phyloP scores from a whole-genome alignment of 2,797 vertebrate species.

The Odontamblyopus rebecca region DNA sequence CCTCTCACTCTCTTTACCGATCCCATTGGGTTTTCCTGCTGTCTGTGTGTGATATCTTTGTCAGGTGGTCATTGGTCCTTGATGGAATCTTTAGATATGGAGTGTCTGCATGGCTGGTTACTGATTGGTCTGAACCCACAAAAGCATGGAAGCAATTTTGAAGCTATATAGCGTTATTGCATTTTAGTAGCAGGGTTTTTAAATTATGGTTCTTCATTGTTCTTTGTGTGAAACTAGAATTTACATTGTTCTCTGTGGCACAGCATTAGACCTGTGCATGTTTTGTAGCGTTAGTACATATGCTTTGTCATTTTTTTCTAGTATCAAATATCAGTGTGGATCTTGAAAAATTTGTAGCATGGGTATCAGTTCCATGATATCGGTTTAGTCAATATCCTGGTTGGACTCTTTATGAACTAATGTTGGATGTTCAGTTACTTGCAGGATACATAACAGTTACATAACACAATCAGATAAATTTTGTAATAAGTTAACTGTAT shows the following conservation, averaged over 20 bases:
- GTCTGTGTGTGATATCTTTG: constrained; percentile 18
- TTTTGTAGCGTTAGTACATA: neutral
- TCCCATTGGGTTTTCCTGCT: constrained; percentile 18
- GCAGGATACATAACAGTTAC: too few relatives aligned
- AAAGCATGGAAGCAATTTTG: constrained; percentile 45
- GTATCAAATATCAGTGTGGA: too few relatives aligned
- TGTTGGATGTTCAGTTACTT: too few relatives aligned
- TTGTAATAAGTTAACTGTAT: too few relatives aligned
- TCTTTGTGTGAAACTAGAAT: constrained; percentile 1
- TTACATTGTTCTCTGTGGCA: constrained; percentile 6
- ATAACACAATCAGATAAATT: too few relatives aligned
- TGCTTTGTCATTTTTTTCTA: neutral
- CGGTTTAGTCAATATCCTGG: too few relatives aligned
- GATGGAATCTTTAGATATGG: constrained; percentile 46
- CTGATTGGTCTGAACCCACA: constrained; percentile 56
- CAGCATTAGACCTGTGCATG: constrained; percentile 2
- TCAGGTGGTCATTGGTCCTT: constrained; percentile 53
- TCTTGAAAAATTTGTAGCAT: too few relatives aligned
- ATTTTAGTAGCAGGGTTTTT: constrained; percentile 21
- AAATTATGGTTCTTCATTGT: neutral
- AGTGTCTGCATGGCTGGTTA: constrained; percentile 58
- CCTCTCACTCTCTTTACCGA: constrained; percentile 11
- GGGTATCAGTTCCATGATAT: too few relatives aligned
- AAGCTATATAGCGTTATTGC: constrained; percentile 37
- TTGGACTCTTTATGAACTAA: too few relatives aligned